A percentile compares a stretch with the other conserved stretches of the same genome.
These are phyloP conservation scores for Spermophilus dauricus DNA, from an alignment of 2,113 vertebrate species.

Conservation along the genomic window DNA sequence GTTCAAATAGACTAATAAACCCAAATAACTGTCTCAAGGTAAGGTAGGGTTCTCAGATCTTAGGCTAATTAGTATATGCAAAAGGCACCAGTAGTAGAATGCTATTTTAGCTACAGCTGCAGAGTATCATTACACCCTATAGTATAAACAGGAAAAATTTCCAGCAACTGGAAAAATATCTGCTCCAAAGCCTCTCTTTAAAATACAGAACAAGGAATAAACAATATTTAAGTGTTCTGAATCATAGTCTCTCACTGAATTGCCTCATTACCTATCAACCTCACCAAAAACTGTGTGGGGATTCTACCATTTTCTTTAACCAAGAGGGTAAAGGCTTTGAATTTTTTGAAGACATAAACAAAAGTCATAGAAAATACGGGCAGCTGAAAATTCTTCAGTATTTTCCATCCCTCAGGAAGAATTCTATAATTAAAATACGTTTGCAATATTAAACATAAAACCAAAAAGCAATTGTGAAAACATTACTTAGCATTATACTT, in stretches of 20 bases:
- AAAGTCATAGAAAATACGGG: background rate
- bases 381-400: conserved; percentile 38
- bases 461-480: conserved; percentile 21
- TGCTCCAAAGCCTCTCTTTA: conserved; percentile 54
- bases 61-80: conserved; percentile 25
- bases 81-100: conserved; percentile 47
- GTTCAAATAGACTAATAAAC: conserved; percentile 9
- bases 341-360: conserved; percentile 5
- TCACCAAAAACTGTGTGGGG: conserved; percentile 4
- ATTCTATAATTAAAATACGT: conserved; percentile 38
- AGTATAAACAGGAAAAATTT: conserved; percentile 23
- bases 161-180: conserved; percentile 51
- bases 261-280: conserved; percentile 8
- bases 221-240: background rate
- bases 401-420: conserved; percentile 39
- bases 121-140: background rate
- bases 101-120: conserved; percentile 57
- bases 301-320: conserved; percentile 42
- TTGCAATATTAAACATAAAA: conserved; percentile 33
- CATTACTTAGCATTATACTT: conserved; percentile 14
- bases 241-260: conserved; percentile 16
- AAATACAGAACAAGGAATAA: conserved; percentile 45
- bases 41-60: conserved; percentile 5
- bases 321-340: background rate
- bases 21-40: background rate